These are phyloP conservation scores for Eumeta japonica DNA, from an alignment of 1,140 invertebrate genomes.

Conservation along the genomic window DNA sequence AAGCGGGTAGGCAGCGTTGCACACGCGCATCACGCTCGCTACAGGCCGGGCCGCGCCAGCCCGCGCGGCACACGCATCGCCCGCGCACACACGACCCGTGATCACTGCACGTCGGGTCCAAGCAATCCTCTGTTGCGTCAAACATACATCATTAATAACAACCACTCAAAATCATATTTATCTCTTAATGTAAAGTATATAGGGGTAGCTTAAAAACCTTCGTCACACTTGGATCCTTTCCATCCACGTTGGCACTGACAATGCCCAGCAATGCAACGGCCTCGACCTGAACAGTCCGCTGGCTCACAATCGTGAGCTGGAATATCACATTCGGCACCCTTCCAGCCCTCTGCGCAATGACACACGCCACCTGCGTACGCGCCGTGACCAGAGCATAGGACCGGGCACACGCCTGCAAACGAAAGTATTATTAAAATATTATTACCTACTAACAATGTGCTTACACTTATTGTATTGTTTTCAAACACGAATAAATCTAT, in stretches of 20 bases:
- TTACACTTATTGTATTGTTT: too few species aligned
- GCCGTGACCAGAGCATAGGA: conserved; percentile 94
- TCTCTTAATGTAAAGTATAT: too few species aligned
- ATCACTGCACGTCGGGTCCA: conserved; percentile 83
- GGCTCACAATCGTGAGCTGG: conserved; percentile 88
- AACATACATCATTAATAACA: too few species aligned
- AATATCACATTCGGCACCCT: conserved; percentile 93
- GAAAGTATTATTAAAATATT: conserved; percentile 25
- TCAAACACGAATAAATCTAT: not conserved
- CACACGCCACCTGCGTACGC: conserved; percentile 93
- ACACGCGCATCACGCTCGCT: conserved; percentile 83
- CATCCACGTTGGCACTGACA: conserved; percentile 88
- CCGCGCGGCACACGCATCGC: conserved; percentile 90
- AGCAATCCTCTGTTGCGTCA: conserved; percentile 72
- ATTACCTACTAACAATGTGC: too few species aligned
- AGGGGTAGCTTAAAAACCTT: too few species aligned
- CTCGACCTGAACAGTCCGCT: conserved; percentile 88
- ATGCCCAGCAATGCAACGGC: conserved; percentile 83
- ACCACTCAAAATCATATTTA: too few species aligned
- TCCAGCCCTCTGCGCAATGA: conserved; percentile 95
- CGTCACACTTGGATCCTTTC: conserved; percentile 82
- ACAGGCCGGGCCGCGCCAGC: conserved; percentile 92
- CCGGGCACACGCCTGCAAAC: conserved; percentile 85
- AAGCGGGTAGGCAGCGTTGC: conserved; percentile 84
- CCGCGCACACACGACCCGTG: conserved; percentile 92